Evolutionary conservation across 1,140 invertebrate genomes (phyloP), one percentile per base, ranked within the genome.

Genomic region (Melitaea cinxia): DNA sequence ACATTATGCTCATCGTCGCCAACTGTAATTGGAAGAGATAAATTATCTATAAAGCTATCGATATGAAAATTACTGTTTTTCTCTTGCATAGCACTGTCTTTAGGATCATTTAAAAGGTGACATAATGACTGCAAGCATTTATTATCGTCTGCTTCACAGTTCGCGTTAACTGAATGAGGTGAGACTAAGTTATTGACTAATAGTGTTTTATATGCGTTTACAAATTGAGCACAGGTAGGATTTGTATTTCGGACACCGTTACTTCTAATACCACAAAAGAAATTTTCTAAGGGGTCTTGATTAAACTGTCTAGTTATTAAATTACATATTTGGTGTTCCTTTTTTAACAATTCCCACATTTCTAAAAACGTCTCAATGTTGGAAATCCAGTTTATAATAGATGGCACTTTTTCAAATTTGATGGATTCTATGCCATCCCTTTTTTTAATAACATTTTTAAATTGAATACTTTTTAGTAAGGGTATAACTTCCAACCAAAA

Each of bases 141-240:
- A 47, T 65, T 65, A 28, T 58, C 24, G 50, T 70, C 68, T 35
- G 19, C 10, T 23, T 66, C 69, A 53, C 69, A 71, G 39, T 65
- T 65, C 7, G 68, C 68, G 24, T 28, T 26, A 26, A 65, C n/a
- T 9, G 58, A 65, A 17, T 71, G 64, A 12, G 55, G 9, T 12
- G 63, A 66, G 47, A 12, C 64, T 42, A 68, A 60, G 64, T 69
- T 68, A 62, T 73, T 73, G n/a, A 73, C 35, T 15, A 66, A 23
- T 15, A 68, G 23, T 2, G 65, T 62, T 54, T 72, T 72, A 12
- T 24, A 66, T 6, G 50, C 49, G 28, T 23, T 33, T n/a, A 45
- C 23, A 52, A 70, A 70, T 21, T 59, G 56, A 4, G n/a, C 9
- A 17, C 62, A 61, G 17, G 37, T 65, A 17, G 64, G 64, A 50